phyloP scores from a whole-genome alignment of 2,888 invertebrate species.

The Leptopilina myrica region DNA sequence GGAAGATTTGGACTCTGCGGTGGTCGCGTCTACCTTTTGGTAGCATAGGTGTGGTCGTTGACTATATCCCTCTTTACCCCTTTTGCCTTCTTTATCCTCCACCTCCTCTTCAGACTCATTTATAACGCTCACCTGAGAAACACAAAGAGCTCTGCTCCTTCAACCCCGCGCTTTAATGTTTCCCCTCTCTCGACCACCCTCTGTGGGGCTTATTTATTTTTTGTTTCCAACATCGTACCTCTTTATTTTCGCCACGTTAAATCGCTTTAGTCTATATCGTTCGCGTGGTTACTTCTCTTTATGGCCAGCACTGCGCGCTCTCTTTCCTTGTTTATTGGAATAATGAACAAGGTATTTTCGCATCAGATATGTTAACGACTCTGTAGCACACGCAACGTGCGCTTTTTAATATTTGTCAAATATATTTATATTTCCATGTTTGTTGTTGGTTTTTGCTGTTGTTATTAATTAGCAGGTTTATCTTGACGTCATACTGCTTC shows the following conservation, averaged over 20 bases:
- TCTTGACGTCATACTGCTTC: too few relatives aligned
- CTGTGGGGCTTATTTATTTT: constrained; percentile 44
- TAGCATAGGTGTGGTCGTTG: constrained; percentile 72
- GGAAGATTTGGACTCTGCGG: constrained; percentile 61
- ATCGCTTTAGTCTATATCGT: constrained; percentile 6
- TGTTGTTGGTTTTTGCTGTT: too few relatives aligned
- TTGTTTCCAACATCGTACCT: constrained; percentile 48
- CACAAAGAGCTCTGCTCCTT: constrained; percentile 68
- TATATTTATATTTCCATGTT: background rate
- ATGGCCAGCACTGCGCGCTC: background rate
- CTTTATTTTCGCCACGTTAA: constrained; percentile 47
- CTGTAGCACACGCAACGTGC: background rate
- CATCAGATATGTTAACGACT: constrained; percentile 17
- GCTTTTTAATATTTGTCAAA: background rate
- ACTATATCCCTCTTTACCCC: constrained; percentile 51
- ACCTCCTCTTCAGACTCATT: constrained; percentile 66
- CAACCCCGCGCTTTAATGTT: constrained; percentile 67
- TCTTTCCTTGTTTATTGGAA: constrained; percentile 15
- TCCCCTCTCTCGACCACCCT: constrained; percentile 57
- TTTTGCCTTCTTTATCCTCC: constrained; percentile 55
- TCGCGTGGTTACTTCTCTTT: constrained; percentile 20
- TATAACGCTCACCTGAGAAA: constrained; percentile 73
- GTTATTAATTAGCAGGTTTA: too few relatives aligned
- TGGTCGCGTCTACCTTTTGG: constrained; percentile 67
- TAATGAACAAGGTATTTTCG: constrained; percentile 13